Conservation (phyloP, 2,888 invertebrate species). For the Polyploca ridens region DNA sequence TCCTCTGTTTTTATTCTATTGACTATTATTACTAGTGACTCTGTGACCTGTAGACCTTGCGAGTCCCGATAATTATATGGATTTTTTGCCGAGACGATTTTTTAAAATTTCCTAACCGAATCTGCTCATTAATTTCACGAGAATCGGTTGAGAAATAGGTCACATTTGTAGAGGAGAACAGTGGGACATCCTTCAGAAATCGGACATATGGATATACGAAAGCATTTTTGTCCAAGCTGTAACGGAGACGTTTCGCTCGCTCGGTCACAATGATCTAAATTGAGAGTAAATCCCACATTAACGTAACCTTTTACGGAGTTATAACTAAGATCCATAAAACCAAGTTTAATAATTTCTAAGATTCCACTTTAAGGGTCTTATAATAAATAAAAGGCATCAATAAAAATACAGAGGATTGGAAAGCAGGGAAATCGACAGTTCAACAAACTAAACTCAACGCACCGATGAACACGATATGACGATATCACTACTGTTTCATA, state of each 20-base stretch:
- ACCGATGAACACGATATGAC: constrained; percentile 6
- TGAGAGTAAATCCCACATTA: neutral
- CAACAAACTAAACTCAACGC: constrained; percentile 1
- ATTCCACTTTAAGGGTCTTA: neutral
- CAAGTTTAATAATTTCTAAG: neutral
- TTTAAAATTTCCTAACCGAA: too few relatives aligned
- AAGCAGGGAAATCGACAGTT: constrained; percentile 4
- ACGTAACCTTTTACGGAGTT: neutral
- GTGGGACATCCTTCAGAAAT: too few relatives aligned
- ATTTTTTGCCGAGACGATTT: too few relatives aligned
- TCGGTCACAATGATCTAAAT: neutral
- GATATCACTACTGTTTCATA: neutral
- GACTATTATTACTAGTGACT: too few relatives aligned
- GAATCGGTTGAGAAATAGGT: too few relatives aligned
- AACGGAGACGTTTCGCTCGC: too few relatives aligned
- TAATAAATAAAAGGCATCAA: neutral
- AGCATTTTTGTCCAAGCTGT: too few relatives aligned
- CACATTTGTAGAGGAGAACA: too few relatives aligned
- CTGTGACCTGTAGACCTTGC: too few relatives aligned
- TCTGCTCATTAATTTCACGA: too few relatives aligned
- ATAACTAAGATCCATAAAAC: neutral
- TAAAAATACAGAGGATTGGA: neutral
- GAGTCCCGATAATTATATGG: too few relatives aligned
- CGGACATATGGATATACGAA: too few relatives aligned
- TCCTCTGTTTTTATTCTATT: neutral